These are phyloP conservation scores for Hemicordylus capensis DNA, from an alignment of 2,113 vertebrate species.

Conservation along the genomic window DNA sequence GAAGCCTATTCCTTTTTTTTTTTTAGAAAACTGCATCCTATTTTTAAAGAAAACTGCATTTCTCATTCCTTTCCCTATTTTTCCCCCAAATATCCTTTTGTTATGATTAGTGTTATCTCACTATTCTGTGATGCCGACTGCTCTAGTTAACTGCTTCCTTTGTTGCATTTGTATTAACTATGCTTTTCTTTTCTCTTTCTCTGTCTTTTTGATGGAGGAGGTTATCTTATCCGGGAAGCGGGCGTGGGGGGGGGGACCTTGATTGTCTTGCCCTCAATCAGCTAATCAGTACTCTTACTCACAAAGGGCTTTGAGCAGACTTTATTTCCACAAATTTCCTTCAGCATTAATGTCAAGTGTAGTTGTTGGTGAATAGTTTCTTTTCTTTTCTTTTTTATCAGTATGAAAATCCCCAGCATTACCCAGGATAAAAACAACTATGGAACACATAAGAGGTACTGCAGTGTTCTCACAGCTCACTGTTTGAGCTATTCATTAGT, in stretches of 20 bases:
- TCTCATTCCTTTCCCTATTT: conserved; percentile 42
- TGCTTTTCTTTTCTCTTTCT: conserved; percentile 53
- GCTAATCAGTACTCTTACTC: conserved; percentile 42
- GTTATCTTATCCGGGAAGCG: conserved; percentile 7
- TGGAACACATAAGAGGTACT: conserved; percentile 24
- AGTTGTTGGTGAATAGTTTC: conserved; percentile 15
- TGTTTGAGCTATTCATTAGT: conserved; percentile 53
- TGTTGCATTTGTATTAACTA: conserved; percentile 46
- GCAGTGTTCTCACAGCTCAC: background rate
- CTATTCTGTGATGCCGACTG: conserved; percentile 48
- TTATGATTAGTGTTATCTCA: conserved; percentile 57
- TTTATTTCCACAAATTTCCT: conserved; percentile 38
- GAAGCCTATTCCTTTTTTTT: background rate
- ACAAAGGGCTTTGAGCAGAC: conserved; percentile 10
- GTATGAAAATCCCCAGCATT: background rate
- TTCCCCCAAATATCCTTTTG: conserved; percentile 55
- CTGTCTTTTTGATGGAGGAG: background rate
- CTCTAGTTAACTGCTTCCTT: conserved; percentile 48
- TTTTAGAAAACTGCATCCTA: background rate
- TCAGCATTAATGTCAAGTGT: conserved; percentile 51
- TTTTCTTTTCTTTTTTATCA: conserved; percentile 31
- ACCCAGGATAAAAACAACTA: background rate
- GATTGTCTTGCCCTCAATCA: conserved; percentile 48
- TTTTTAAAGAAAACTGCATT: conserved; percentile 48
- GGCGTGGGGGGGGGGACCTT: conserved; percentile 11